These are phyloP conservation scores for Aleiodes alternator DNA, from an alignment of 2,888 invertebrate genomes.

Conservation along the genomic window DNA sequence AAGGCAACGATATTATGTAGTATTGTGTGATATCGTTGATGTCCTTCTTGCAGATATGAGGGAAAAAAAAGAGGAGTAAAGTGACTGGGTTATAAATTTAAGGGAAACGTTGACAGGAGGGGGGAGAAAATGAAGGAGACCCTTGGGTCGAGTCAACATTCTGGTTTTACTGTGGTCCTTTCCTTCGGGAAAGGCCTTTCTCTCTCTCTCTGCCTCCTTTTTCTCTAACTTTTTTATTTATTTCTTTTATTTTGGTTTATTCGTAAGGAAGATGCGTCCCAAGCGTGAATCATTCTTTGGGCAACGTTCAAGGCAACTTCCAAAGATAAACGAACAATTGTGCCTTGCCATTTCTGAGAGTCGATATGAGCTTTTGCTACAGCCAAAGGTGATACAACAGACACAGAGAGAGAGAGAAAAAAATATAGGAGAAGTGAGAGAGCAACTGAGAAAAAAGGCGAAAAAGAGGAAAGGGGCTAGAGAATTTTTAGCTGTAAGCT, in stretches of 20 bases:
- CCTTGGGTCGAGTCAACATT: conserved; percentile 55
- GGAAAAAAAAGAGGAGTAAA: conserved; percentile 11
- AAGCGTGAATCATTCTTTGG: conserved; percentile 55
- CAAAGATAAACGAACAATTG: conserved; percentile 54
- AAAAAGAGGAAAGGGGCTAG: conserved; percentile 31
- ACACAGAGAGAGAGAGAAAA: neutral
- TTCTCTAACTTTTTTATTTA: conserved; percentile 35
- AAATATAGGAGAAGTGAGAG: conserved; percentile 2
- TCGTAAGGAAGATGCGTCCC: conserved; percentile 42
- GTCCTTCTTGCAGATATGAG: neutral
- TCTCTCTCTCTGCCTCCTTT: neutral
- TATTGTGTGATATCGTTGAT: too few species aligned
- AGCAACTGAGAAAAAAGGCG: too few species aligned
- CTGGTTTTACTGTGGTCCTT: conserved; percentile 49
- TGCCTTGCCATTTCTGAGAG: conserved; percentile 46
- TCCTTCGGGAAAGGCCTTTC: conserved; percentile 22
- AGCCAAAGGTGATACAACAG: neutral
- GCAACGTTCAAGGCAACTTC: conserved; percentile 37
- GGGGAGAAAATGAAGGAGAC: conserved; percentile 50
- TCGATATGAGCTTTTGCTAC: conserved; percentile 48
- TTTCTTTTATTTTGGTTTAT: conserved; percentile 41
- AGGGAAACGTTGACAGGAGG: conserved; percentile 46
- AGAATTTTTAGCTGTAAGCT: conserved; percentile 28
- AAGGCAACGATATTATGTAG: too few species aligned
- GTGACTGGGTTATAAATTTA: conserved; percentile 43